These are phyloP conservation scores for Macroramphosus scolopax DNA, from an alignment of 2,797 vertebrate species.

Conservation along the genomic window DNA sequence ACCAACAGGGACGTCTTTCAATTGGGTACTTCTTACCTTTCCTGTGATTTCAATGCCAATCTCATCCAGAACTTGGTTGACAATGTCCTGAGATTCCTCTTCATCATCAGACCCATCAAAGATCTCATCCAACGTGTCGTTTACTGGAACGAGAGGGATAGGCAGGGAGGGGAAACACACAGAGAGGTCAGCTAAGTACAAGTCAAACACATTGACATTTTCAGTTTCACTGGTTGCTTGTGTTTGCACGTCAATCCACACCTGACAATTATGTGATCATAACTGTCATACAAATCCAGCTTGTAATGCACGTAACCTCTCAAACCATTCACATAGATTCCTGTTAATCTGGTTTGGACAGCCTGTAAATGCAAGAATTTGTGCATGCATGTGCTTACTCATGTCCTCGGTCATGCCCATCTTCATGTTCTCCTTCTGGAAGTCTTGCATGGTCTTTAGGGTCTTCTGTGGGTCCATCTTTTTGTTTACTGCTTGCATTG, in stretches of 20 bases:
- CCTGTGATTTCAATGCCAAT: conserved; percentile 98
- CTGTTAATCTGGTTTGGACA: conserved; percentile 15
- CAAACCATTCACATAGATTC: conserved; percentile 5
- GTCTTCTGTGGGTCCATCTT: conserved; percentile 99
- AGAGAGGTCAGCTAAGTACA: too few relatives aligned
- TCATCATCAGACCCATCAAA: conserved; percentile 97
- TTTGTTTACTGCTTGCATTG: conserved; percentile 97
- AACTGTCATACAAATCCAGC: too few relatives aligned
- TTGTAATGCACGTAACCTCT: too few relatives aligned
- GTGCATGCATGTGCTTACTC: conserved; percentile 78
- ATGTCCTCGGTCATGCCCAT: conserved; percentile 99
- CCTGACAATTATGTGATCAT: too few relatives aligned
- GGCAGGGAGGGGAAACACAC: background rate
- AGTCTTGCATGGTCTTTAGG: conserved; percentile 96
- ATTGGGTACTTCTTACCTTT: conserved; percentile 79
- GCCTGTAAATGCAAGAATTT: conserved; percentile 17
- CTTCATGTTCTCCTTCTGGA: conserved; percentile 99
- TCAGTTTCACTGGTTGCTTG: too few relatives aligned
- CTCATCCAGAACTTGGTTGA: conserved; percentile 97
- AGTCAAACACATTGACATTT: too few relatives aligned
- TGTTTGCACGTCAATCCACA: too few relatives aligned
- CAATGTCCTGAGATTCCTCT: conserved; percentile 96
- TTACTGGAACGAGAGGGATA: conserved; percentile 78
- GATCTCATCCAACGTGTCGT: conserved; percentile 94
- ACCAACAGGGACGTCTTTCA: background rate